phyloP scores from a whole-genome alignment of 2,888 invertebrate species.

The Orgyia antiqua region DNA sequence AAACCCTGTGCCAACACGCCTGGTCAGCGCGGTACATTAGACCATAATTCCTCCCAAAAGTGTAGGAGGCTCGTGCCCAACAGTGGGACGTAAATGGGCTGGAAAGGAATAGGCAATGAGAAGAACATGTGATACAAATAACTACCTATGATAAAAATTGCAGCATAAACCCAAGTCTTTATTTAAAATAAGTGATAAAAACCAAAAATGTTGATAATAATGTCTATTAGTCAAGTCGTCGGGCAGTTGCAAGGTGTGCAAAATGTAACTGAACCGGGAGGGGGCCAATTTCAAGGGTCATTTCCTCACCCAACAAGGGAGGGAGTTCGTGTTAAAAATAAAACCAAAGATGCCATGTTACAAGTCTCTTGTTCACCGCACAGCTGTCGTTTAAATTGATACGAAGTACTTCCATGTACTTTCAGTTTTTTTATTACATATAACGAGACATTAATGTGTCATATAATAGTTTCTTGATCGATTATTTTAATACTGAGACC shows the following conservation, averaged over 20 bases:
- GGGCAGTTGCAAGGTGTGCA: conserved; percentile 58
- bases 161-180: too few relatives aligned
- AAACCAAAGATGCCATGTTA: conserved; percentile 40
- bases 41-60: too few relatives aligned
- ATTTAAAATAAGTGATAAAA: too few relatives aligned
- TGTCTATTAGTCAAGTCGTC: conserved; percentile 59
- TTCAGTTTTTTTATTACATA: conserved; percentile 9
- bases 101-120: too few relatives aligned
- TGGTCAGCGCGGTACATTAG: too few relatives aligned
- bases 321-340: conserved; percentile 40
- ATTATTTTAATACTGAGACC: too few relatives aligned
- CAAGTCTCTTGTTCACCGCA: conserved; percentile 23
- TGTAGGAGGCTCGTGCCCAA: too few relatives aligned
- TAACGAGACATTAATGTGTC: conserved; percentile 16
- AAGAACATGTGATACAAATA: too few relatives aligned
- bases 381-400: conserved; percentile 46
- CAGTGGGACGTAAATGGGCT: too few relatives aligned
- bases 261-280: conserved; percentile 52
- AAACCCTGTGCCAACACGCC: too few relatives aligned
- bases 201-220: conserved; percentile 53
- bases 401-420: conserved; percentile 17
- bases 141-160: too few relatives aligned
- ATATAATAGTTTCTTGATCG: conserved; percentile 5
- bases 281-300: conserved; percentile 72
- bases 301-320: conserved; percentile 56